phyloP scores from a whole-genome alignment of 2,113 vertebrate genomes.

The Cephalopholis sonnerati region DNA sequence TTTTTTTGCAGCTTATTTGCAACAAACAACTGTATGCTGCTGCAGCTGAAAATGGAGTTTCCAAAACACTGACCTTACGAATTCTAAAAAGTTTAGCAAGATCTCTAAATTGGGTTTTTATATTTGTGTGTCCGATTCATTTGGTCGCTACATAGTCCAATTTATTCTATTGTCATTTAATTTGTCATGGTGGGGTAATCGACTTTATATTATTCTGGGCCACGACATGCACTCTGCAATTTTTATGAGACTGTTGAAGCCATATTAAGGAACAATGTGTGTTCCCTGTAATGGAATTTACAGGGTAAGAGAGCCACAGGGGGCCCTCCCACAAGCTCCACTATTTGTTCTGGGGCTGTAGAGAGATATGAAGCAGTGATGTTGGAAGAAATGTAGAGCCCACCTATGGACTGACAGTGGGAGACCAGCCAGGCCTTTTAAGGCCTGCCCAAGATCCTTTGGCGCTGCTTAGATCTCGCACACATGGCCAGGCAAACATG shows the following conservation, averaged over 20 bases:
- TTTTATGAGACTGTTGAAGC: slow-evolving; percentile 56
- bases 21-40: neutral
- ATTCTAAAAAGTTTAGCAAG: neutral
- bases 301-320: slow-evolving; percentile 54
- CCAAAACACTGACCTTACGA: neutral
- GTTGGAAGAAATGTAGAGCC: slow-evolving; percentile 38
- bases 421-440: slow-evolving; percentile 44
- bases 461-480: slow-evolving; percentile 10
- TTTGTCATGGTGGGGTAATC: slow-evolving; percentile 1
- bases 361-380: slow-evolving; percentile 51
- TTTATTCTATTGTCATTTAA: neutral
- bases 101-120: neutral
- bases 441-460: slow-evolving; percentile 28
- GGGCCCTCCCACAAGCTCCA: slow-evolving; percentile 45
- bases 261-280: slow-evolving; percentile 47
- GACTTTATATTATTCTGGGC: slow-evolving; percentile 26
- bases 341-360: slow-evolving; percentile 56
- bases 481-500: slow-evolving; percentile 11
- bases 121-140: neutral
- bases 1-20: neutral
- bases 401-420: slow-evolving; percentile 60
- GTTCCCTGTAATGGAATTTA: slow-evolving; percentile 59
- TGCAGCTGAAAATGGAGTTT: neutral
- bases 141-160: neutral
- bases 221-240: slow-evolving; percentile 35